These are phyloP conservation scores for Leucophenga varia DNA, from an alignment of 1,140 invertebrate genomes.

Conservation along the genomic window DNA sequence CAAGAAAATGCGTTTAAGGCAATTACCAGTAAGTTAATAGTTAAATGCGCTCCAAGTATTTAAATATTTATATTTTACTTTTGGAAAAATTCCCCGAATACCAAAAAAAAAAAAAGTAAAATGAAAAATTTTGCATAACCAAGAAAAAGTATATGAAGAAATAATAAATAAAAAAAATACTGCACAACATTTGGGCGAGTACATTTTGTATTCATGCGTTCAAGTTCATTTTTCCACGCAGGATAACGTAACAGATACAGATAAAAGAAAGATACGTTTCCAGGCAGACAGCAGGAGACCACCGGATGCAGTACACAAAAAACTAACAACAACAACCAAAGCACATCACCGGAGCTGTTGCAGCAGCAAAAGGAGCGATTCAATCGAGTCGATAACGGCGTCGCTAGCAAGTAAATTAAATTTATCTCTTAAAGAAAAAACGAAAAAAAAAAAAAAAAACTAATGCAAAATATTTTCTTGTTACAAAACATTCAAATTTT, in stretches of 20 bases:
- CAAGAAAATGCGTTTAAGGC: no score
- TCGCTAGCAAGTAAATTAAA: not conserved
- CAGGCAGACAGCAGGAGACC: conserved; percentile 15
- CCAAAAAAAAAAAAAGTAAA: no score
- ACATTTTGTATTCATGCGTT: conserved; percentile 56
- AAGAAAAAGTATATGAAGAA: no score
- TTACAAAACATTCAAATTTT: conserved; percentile 4
- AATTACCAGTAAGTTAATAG: no score
- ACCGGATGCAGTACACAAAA: conserved; percentile 12
- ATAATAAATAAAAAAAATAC: conserved; percentile 19
- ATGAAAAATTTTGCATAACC: no score
- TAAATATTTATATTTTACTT: no score
- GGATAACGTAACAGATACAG: conserved; percentile 32
- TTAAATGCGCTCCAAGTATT: no score
- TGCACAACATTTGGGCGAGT: conserved; percentile 45
- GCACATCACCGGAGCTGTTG: conserved; percentile 9
- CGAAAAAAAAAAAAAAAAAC: not conserved
- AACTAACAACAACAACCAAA: conserved; percentile 6
- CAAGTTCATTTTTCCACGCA: conserved; percentile 56
- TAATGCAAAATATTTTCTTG: conserved; percentile 13
- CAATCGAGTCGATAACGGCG: not conserved
- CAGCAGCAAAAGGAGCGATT: not conserved
- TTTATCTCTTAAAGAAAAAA: not conserved
- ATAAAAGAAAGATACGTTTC: conserved; percentile 11
- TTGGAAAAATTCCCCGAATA: no score